These are phyloP conservation scores for Pristis pectinata DNA, from an alignment of 2,797 vertebrate species.

Conservation along the genomic window DNA sequence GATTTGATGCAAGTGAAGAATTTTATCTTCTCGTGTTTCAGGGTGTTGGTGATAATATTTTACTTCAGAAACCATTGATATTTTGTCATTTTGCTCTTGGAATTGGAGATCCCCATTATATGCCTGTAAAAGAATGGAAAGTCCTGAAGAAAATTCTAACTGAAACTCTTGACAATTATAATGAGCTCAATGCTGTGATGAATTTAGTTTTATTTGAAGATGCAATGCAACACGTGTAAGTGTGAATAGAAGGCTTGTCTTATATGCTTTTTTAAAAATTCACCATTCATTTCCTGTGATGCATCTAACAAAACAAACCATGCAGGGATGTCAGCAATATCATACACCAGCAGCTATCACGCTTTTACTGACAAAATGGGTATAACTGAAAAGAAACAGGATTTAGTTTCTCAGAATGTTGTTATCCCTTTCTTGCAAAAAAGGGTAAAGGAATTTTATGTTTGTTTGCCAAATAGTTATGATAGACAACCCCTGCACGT, in stretches of 20 bases:
- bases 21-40: conserved; percentile 47
- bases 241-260: conserved; percentile 35
- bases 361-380: neutral
- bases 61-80: conserved; percentile 61
- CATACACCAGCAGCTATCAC: neutral
- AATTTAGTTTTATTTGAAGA: conserved; percentile 70
- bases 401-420: neutral
- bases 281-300: neutral
- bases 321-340: neutral
- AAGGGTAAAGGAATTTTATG: neutral
- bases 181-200: conserved; percentile 66
- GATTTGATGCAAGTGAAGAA: conserved; percentile 17
- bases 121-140: conserved; percentile 63
- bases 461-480: neutral
- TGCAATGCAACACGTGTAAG: conserved; percentile 70
- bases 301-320: neutral
- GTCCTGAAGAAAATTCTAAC: conserved; percentile 54
- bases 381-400: neutral
- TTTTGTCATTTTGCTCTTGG: conserved; percentile 65
- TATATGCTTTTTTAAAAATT: neutral
- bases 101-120: conserved; percentile 52
- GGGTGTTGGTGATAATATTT: conserved; percentile 55
- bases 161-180: conserved; percentile 65
- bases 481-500: neutral
- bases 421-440: neutral